Conservation (phyloP, 1,140 invertebrate species). For the Dufourea novaeangliae region DNA sequence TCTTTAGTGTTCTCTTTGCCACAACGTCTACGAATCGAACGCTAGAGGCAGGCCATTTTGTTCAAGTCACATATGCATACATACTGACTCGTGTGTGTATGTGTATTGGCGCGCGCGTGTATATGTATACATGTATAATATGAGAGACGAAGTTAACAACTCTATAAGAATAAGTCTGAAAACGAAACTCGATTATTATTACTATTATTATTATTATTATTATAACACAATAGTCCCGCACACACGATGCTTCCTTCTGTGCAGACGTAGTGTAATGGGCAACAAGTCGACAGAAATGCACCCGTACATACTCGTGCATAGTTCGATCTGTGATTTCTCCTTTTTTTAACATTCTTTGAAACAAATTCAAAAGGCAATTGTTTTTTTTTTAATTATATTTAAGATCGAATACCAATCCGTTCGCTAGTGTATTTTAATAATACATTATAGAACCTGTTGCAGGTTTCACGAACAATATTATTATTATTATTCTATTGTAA, state of each 20-base stretch:
- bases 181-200: constrained; percentile 46
- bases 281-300: constrained; percentile 30
- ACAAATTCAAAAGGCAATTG: not conserved
- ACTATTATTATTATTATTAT: constrained; percentile 14
- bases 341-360: not conserved
- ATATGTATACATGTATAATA: constrained; percentile 39
- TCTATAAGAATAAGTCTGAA: constrained; percentile 57
- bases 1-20: not conserved
- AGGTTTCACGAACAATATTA: constrained; percentile 7
- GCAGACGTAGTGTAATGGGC: constrained; percentile 39
- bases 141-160: constrained; percentile 48
- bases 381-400: not conserved
- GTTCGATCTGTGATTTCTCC: constrained; percentile 11
- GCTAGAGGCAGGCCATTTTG: constrained; percentile 13
- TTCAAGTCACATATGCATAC: constrained; percentile 34
- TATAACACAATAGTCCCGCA: constrained; percentile 43
- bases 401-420: not conserved
- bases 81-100: constrained; percentile 6
- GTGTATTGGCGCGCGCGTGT: constrained; percentile 1
- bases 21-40: constrained; percentile 15
- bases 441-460: not conserved
- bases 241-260: constrained; percentile 52
- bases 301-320: constrained; percentile 41
- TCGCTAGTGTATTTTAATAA: not conserved
- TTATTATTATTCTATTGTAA: not conserved